phyloP scores from a whole-genome alignment of 2,113 vertebrate species.

The Poicephalus meyeri region DNA sequence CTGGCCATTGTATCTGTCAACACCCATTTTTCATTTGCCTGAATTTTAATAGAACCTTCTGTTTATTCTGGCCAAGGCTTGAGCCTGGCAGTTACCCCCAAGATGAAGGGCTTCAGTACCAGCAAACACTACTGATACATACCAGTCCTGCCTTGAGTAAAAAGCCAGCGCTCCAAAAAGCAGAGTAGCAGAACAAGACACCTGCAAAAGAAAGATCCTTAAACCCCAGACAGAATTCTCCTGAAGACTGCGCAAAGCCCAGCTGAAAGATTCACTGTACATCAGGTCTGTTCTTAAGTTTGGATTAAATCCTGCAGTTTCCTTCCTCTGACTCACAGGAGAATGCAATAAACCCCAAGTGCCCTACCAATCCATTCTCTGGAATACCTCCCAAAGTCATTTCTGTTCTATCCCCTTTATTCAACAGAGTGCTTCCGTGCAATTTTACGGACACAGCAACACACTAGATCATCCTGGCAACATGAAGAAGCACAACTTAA shows the following conservation, averaged over 20 bases:
- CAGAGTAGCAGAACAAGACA: not conserved
- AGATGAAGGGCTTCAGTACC: not conserved
- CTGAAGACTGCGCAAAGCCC: not conserved
- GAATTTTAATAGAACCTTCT: not conserved
- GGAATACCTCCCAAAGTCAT: conserved; percentile 13
- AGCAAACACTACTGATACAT: not conserved
- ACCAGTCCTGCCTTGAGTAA: not conserved
- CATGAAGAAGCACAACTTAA: conserved; percentile 20
- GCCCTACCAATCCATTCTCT: not conserved
- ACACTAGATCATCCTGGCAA: conserved; percentile 44
- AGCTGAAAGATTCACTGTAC: not conserved
- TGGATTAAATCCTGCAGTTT: not conserved
- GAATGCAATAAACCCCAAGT: not conserved
- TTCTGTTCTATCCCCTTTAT: conserved; percentile 13
- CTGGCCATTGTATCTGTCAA: not conserved
- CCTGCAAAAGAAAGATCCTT: not conserved
- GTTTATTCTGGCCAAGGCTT: not conserved
- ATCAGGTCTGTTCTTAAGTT: not conserved
- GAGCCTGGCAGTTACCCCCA: not conserved
- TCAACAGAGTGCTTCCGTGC: not conserved
- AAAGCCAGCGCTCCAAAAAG: not conserved
- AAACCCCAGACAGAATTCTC: not conserved
- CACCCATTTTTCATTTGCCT: not conserved
- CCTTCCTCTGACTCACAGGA: not conserved
- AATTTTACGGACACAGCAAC: conserved; percentile 11